Evolutionary conservation across 2,888 invertebrate genomes (phyloP).

Genomic region (Osmoderma eremita): DNA sequence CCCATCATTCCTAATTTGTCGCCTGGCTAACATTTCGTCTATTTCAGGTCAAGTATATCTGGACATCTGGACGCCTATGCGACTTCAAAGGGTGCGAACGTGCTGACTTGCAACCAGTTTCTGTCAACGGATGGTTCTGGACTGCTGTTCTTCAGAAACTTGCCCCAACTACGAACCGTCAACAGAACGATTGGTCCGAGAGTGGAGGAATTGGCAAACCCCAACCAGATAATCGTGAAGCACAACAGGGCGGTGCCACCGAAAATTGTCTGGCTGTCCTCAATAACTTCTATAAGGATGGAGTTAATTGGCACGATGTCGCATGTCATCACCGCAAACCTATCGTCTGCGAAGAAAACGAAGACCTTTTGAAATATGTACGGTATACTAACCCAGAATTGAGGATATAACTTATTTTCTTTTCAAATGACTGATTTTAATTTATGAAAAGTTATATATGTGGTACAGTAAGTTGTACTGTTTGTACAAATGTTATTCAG

Average conservation of each 20-base stretch:
- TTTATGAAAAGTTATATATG: slow-evolving; percentile 34
- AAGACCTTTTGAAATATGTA: slow-evolving; percentile 85
- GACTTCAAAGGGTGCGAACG: slow-evolving; percentile 92
- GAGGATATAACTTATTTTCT: slow-evolving; percentile 68
- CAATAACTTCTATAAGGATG: slow-evolving; percentile 92
- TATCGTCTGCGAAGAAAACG: slow-evolving; percentile 89
- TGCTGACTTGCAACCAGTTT: slow-evolving; percentile 82
- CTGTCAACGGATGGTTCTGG: slow-evolving; percentile 93
- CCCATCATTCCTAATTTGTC: too few relatives aligned
- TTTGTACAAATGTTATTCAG: slow-evolving; percentile 25
- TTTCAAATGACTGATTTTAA: slow-evolving; percentile 39
- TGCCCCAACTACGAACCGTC: slow-evolving; percentile 82
- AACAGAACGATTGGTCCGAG: slow-evolving; percentile 89
- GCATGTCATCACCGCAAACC: slow-evolving; percentile 91
- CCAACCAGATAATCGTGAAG: slow-evolving; percentile 87
- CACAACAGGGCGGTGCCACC: slow-evolving; percentile 82
- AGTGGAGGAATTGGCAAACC: slow-evolving; percentile 86
- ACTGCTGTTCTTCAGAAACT: slow-evolving; percentile 87
- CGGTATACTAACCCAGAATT: slow-evolving; percentile 83
- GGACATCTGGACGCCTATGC: slow-evolving; percentile 90
- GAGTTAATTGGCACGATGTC: slow-evolving; percentile 91
- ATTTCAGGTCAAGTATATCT: slow-evolving; percentile 83
- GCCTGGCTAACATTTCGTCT: background rate
- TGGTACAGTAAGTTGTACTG: slow-evolving; percentile 18
- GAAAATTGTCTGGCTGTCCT: slow-evolving; percentile 88